phyloP scores from a whole-genome alignment of 2,113 vertebrate species.

The Pachypanchax playfairii region DNA sequence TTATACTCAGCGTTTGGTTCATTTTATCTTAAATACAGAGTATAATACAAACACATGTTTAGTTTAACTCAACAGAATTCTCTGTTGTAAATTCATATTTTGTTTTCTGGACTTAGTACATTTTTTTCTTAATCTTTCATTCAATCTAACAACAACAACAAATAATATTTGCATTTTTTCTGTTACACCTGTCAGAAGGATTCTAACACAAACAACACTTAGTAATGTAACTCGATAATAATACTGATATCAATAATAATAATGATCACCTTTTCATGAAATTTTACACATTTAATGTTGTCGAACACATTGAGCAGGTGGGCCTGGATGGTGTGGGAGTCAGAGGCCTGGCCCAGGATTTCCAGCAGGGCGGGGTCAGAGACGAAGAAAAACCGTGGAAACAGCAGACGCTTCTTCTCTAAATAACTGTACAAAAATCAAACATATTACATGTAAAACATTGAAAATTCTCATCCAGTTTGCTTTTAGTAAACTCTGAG shows the following conservation, averaged over 20 bases:
- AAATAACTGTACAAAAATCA: slow-evolving; percentile 85
- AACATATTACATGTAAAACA: not conserved
- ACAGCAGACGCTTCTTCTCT: slow-evolving; percentile 93
- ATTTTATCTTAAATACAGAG: not conserved
- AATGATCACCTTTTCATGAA: slow-evolving; percentile 88
- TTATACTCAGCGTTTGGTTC: not conserved
- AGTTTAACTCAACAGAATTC: not conserved
- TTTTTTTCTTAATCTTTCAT: not conserved
- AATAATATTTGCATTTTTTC: too few species aligned
- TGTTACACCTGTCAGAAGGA: not conserved
- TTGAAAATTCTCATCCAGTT: too few species aligned
- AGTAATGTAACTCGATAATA: not conserved
- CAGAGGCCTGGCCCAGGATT: slow-evolving; percentile 96
- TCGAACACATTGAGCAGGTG: slow-evolving; percentile 96
- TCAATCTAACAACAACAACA: not conserved
- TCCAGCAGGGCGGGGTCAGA: slow-evolving; percentile 95
- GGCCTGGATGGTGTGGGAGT: slow-evolving; percentile 94
- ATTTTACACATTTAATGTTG: slow-evolving; percentile 90
- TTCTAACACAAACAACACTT: not conserved
- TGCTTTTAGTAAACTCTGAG: not conserved
- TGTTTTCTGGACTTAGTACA: not conserved
- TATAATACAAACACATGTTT: too few species aligned
- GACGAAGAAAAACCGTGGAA: slow-evolving; percentile 97
- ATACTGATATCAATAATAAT: not conserved
- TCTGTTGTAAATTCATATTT: not conserved